Percentiles rank a stretch among this genome's conserved stretches.
Conservation (phyloP, 2,888 invertebrate genomes). For the Ephialtes manifestator region DNA sequence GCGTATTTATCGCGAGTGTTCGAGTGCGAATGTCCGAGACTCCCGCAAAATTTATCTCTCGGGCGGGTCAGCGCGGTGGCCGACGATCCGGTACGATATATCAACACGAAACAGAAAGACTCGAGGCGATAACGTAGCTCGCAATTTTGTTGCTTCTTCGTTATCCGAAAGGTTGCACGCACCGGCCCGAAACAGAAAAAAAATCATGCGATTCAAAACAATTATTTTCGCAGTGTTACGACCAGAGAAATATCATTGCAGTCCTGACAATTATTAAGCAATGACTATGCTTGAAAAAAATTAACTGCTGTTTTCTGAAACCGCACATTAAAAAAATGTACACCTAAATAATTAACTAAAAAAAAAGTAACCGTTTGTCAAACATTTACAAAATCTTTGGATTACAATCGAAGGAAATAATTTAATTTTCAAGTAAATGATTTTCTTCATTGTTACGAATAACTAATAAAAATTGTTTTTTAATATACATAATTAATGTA, state of each 20-base stretch:
- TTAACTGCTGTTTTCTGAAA: too few relatives aligned
- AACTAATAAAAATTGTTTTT: too few relatives aligned
- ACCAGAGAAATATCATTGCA: background rate
- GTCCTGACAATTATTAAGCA: too few relatives aligned
- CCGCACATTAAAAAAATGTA: too few relatives aligned
- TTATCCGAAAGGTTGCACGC: slow-evolving; percentile 27
- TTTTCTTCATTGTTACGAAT: too few relatives aligned
- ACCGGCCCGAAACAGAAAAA: slow-evolving; percentile 1
- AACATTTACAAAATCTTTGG: too few relatives aligned
- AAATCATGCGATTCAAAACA: background rate
- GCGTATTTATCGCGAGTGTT: slow-evolving; percentile 25
- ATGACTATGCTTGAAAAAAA: background rate
- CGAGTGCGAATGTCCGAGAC: background rate
- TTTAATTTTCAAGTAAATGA: too few relatives aligned
- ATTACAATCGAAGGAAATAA: too few relatives aligned
- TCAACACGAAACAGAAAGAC: slow-evolving; percentile 59
- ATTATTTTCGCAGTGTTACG: background rate
- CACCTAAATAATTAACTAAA: too few relatives aligned
- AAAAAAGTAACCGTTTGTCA: too few relatives aligned
- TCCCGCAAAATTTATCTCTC: slow-evolving; percentile 65
- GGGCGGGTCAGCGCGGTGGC: slow-evolving; percentile 65
- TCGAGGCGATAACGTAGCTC: slow-evolving; percentile 44
- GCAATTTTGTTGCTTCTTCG: slow-evolving; percentile 28
- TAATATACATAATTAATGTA: too few relatives aligned
- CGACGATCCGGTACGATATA: slow-evolving; percentile 58